phyloP scores from a whole-genome alignment of 2,888 invertebrate genomes.

The Mythimna ferrago region DNA sequence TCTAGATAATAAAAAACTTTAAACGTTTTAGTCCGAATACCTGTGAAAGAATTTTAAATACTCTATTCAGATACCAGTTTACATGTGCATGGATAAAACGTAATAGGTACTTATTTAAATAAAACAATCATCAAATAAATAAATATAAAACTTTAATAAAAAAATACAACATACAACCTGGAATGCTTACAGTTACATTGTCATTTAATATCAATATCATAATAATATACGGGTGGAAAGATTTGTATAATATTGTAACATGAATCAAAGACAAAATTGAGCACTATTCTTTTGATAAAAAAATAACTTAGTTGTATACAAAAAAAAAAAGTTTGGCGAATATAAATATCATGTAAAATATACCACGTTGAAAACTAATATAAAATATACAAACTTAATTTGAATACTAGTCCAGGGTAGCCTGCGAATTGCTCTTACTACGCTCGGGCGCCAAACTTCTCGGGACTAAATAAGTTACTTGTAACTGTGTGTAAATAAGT shows the following conservation, averaged over 20 bases:
- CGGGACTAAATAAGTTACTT: too few species aligned
- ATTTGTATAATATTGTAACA: slow-evolving; percentile 7
- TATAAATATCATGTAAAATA: slow-evolving; percentile 15
- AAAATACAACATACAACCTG: slow-evolving; percentile 42
- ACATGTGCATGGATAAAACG: too few species aligned
- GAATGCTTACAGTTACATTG: slow-evolving; percentile 53
- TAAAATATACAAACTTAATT: background rate
- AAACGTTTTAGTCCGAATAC: too few species aligned
- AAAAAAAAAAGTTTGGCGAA: slow-evolving; percentile 13
- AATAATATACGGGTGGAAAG: slow-evolving; percentile 11
- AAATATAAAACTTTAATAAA: slow-evolving; percentile 56
- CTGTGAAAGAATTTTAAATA: too few species aligned
- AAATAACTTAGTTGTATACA: background rate
- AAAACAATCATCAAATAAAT: slow-evolving; percentile 32
- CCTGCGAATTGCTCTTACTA: too few species aligned
- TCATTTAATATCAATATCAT: slow-evolving; percentile 42
- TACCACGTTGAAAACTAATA: slow-evolving; percentile 2
- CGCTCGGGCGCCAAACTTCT: too few species aligned
- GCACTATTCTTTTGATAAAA: slow-evolving; percentile 23
- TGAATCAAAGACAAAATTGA: slow-evolving; percentile 35
- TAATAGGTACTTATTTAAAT: slow-evolving; percentile 11
- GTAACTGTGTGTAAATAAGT: too few species aligned
- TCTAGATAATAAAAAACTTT: too few species aligned
- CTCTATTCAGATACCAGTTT: too few species aligned
- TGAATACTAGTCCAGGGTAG: too few species aligned